Conservation (phyloP, 2,797 vertebrate species). For the Sebastes cheni region DNA sequence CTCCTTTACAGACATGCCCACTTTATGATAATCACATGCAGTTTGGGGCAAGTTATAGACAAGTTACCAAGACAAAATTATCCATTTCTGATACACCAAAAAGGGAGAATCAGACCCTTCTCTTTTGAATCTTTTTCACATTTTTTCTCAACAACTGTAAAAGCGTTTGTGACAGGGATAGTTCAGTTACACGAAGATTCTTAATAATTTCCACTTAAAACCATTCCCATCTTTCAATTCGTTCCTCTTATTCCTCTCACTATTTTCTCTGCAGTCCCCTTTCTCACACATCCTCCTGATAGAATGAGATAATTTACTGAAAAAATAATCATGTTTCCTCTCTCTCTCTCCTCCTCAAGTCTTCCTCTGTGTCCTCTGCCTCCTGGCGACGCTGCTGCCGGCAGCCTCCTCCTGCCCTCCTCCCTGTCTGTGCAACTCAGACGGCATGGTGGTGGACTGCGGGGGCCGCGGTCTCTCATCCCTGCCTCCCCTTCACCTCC, state of each 20-base stretch:
- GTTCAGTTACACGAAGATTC: too few species aligned
- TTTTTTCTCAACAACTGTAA: neutral
- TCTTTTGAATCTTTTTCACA: neutral
- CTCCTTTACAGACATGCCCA: too few species aligned
- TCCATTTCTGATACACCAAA: neutral
- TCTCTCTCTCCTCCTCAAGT: conserved; percentile 71
- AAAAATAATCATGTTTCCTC: conserved; percentile 3
- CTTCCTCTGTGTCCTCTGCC: conserved; percentile 86
- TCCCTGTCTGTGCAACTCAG: conserved; percentile 86
- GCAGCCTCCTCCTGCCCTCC: conserved; percentile 87
- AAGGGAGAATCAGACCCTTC: neutral
- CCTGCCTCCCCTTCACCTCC: conserved; percentile 86
- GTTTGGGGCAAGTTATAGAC: too few species aligned
- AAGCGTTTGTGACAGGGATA: too few species aligned
- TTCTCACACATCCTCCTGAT: neutral
- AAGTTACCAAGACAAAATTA: too few species aligned
- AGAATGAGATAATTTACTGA: neutral
- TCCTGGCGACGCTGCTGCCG: conserved; percentile 77
- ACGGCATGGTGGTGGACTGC: conserved; percentile 90
- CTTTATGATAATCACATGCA: too few species aligned
- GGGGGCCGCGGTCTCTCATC: conserved; percentile 89
- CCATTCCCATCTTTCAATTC: neutral
- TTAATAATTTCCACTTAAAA: neutral
- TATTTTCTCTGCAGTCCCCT: neutral
- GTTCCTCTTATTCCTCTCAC: neutral